Conservation (phyloP, 2,888 invertebrate genomes). For the Zhengitettix transpicula region DNA sequence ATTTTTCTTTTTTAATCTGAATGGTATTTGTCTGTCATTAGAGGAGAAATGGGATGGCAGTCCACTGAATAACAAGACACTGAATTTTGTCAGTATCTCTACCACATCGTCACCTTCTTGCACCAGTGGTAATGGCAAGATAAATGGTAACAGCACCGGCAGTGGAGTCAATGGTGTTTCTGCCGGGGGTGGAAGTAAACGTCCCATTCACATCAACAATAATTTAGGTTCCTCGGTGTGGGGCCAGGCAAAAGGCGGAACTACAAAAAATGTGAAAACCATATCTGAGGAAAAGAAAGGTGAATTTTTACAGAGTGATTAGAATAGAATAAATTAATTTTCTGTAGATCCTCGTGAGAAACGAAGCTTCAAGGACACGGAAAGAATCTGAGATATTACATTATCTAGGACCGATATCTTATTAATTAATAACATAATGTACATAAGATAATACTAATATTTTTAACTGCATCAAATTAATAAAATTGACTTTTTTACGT, state of each 20-base stretch:
- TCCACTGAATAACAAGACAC: conserved; percentile 19
- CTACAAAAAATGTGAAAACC: neutral
- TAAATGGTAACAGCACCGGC: neutral
- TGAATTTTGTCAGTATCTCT: too few relatives aligned
- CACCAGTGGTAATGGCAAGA: conserved; percentile 16
- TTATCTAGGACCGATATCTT: too few relatives aligned
- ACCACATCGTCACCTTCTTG: conserved; percentile 1
- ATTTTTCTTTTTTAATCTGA: neutral
- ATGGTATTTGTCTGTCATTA: neutral
- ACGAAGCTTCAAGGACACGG: neutral
- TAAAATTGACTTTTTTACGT: neutral
- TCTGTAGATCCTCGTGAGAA: neutral
- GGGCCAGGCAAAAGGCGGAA: neutral
- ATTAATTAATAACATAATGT: neutral
- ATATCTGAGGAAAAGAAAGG: neutral
- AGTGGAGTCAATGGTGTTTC: conserved; percentile 21
- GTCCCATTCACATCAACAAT: conserved; percentile 20
- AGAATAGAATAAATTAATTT: neutral
- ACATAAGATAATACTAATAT: too few relatives aligned
- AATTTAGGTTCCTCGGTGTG: conserved; percentile 15
- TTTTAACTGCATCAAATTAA: neutral
- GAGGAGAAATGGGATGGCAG: conserved; percentile 8
- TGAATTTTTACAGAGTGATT: neutral
- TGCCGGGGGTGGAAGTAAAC: conserved; percentile 21
- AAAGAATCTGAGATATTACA: too few relatives aligned